A percentile compares a stretch with the other conserved stretches of the same genome.
These are phyloP conservation scores for Alentia gelatinosa DNA, from an alignment of 2,888 invertebrate genomes.

Conservation along the genomic window DNA sequence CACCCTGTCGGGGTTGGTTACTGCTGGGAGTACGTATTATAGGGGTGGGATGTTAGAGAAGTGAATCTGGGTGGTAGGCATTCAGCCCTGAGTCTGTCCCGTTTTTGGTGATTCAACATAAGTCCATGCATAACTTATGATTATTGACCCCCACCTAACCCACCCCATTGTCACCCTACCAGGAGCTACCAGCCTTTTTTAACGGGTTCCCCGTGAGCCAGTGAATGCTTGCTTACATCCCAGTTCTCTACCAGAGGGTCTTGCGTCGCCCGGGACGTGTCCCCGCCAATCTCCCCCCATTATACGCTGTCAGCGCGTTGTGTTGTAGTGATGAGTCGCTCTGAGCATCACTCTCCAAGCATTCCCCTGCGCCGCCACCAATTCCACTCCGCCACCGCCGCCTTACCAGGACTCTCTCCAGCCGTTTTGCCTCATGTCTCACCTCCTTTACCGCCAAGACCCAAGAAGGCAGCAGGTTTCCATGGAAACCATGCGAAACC, in stretches of 20 bases:
- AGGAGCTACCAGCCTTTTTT: too few species aligned
- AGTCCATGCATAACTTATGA: not conserved
- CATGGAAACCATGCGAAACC: slow-evolving; percentile 29
- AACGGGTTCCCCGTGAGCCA: too few species aligned
- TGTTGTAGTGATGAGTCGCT: not conserved
- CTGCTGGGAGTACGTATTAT: too few species aligned
- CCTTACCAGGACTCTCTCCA: not conserved
- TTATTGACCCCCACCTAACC: not conserved
- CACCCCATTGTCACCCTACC: not conserved
- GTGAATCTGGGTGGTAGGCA: not conserved
- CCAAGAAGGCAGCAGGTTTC: not conserved
- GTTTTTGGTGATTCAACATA: not conserved
- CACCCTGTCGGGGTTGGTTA: not conserved
- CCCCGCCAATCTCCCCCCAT: not conserved
- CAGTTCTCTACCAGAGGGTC: too few species aligned
- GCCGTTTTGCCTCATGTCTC: not conserved
- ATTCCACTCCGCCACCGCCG: not conserved
- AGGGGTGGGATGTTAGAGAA: not conserved
- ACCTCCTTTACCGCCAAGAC: not conserved
- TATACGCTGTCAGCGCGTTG: not conserved
- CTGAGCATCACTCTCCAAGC: not conserved
- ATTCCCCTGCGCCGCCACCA: not conserved
- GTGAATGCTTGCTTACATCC: too few species aligned
- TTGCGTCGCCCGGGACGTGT: not conserved
- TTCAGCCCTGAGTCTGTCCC: not conserved